Evolutionary conservation across 2,113 vertebrate species (phyloP).

Genomic region (Ascaphus truei): DNA sequence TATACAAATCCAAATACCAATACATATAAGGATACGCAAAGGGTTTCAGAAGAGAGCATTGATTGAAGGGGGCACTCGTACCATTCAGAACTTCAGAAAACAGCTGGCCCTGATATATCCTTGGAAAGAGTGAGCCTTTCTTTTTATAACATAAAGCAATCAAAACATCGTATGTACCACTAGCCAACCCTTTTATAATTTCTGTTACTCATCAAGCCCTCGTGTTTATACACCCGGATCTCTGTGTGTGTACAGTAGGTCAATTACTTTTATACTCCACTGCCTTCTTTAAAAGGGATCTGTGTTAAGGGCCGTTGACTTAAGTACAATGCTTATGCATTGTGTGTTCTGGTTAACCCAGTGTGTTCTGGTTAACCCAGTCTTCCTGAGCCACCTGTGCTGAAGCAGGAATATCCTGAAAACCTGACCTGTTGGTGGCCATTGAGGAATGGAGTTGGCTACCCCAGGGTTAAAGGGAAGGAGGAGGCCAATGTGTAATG

Average conservation of each 20-base stretch:
- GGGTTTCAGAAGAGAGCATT: conserved; percentile 6
- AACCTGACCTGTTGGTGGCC: too few species aligned
- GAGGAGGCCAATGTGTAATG: too few species aligned
- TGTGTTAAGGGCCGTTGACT: too few species aligned
- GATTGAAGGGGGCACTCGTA: conserved; percentile 21
- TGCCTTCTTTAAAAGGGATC: too few species aligned
- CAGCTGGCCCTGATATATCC: conserved; percentile 15
- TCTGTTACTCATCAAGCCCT: background rate
- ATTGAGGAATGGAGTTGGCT: too few species aligned
- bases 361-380: too few species aligned
- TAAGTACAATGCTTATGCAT: too few species aligned
- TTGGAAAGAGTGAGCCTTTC: conserved; percentile 11
- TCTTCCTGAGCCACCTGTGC: too few species aligned
- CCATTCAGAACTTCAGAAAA: conserved; percentile 27
- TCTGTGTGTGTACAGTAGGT: background rate
- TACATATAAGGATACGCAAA: conserved; percentile 32
- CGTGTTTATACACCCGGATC: background rate
- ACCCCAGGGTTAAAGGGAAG: too few species aligned
- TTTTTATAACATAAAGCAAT: background rate
- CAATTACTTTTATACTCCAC: background rate
- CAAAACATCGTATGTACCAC: background rate
- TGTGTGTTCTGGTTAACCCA: too few species aligned
- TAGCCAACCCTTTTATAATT: background rate
- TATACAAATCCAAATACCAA: conserved; percentile 33
- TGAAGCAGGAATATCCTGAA: too few species aligned